These are phyloP conservation scores for Numenius arquata DNA, from an alignment of 2,113 vertebrate genomes.

Conservation along the genomic window DNA sequence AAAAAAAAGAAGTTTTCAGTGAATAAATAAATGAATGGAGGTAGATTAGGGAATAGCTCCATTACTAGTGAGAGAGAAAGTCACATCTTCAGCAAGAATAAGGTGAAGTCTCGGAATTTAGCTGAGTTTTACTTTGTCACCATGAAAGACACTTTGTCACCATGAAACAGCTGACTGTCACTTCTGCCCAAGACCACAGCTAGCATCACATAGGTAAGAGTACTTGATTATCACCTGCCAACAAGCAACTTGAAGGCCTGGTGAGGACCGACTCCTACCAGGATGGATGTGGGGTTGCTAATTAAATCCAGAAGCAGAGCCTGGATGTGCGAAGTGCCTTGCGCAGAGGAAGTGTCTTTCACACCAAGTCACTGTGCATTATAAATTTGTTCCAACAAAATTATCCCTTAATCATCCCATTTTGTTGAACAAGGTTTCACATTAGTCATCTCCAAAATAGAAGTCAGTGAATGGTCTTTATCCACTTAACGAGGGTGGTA, in stretches of 20 bases:
- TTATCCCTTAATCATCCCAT: conserved; percentile 18
- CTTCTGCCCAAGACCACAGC: background rate
- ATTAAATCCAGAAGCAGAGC: conserved; percentile 15
- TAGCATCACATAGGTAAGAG: background rate
- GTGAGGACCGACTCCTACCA: background rate
- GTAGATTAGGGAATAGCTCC: background rate
- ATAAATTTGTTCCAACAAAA: conserved; percentile 40
- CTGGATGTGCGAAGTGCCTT: conserved; percentile 31
- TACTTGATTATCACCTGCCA: background rate
- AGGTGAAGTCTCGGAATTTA: background rate
- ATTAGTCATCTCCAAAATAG: conserved; percentile 30
- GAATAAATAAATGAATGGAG: background rate
- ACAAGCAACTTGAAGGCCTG: background rate
- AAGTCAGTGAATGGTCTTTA: conserved; percentile 33
- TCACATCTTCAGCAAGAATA: background rate
- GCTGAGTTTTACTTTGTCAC: background rate
- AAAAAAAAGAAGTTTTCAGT: background rate
- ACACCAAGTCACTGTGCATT: background rate
- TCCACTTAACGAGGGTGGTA: conserved; percentile 20
- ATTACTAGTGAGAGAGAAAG: background rate
- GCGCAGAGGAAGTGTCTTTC: conserved; percentile 8
- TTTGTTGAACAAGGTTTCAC: background rate
- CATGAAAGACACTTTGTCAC: background rate
- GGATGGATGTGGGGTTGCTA: background rate
- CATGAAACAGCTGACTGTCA: background rate